Conservation (phyloP, 2,797 vertebrate genomes). For the Sebastiscus tertius region DNA sequence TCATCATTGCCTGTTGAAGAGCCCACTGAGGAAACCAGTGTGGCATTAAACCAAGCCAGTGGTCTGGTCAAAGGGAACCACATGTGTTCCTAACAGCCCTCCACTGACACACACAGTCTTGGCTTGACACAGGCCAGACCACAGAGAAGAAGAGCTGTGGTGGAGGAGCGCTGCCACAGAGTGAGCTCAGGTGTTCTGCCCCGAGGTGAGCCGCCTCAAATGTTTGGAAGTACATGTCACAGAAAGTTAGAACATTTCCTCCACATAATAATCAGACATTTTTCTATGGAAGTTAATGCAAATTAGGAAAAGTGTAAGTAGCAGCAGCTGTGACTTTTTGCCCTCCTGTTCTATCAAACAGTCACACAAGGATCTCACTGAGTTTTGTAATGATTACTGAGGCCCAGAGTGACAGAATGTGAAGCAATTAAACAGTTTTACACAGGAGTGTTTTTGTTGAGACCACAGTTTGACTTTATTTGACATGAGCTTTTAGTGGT, state of each 20-base stretch:
- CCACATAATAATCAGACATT: constrained; percentile 26
- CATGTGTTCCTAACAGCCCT: constrained; percentile 58
- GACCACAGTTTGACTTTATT: constrained; percentile 4
- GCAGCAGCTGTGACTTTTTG: constrained; percentile 50
- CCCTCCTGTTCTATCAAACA: constrained; percentile 13
- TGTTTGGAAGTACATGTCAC: constrained; percentile 45
- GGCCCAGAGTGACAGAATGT: constrained; percentile 2
- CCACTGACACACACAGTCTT: constrained; percentile 6
- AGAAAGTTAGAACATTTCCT: constrained; percentile 42
- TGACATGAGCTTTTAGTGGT: neutral
- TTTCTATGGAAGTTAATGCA: constrained; percentile 32
- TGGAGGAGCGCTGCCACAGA: constrained; percentile 13
- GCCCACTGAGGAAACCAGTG: constrained; percentile 55
- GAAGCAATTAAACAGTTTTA: neutral
- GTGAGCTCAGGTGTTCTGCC: constrained; percentile 62
- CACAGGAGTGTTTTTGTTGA: neutral
- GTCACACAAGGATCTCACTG: neutral
- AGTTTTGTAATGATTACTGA: constrained; percentile 18
- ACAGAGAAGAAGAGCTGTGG: constrained; percentile 36
- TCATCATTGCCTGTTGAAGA: constrained; percentile 49
- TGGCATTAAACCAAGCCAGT: constrained; percentile 55
- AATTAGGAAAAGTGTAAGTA: constrained; percentile 35
- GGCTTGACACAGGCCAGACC: constrained; percentile 59
- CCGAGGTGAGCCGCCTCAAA: constrained; percentile 25
- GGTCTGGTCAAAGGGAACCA: constrained; percentile 60